Percentiles rank a stretch among this genome's conserved stretches.
Evolutionary conservation across 2,113 vertebrate genomes (phyloP).

Genomic region (Thunnus maccoyii): DNA sequence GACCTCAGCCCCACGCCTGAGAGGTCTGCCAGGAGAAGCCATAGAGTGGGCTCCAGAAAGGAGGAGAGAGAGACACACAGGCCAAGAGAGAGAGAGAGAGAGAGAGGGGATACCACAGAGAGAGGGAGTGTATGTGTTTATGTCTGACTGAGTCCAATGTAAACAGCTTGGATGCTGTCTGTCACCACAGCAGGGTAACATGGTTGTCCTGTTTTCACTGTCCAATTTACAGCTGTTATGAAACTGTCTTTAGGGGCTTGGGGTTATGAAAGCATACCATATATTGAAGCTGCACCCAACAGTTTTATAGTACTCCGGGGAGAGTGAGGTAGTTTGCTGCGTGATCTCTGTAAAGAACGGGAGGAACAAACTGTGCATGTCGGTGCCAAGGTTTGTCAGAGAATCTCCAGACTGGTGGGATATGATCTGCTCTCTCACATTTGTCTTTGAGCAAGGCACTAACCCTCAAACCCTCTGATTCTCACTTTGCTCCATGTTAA

Average conservation of each 20-base stretch:
- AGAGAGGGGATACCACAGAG: conserved; percentile 1
- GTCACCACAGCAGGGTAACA: conserved; percentile 60
- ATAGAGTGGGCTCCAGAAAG: conserved; percentile 6
- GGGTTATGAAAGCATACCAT: conserved; percentile 46
- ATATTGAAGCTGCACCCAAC: conserved; percentile 16
- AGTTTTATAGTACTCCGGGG: conserved; percentile 35
- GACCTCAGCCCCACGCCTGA: conserved; percentile 27
- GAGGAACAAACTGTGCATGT: conserved; percentile 35
- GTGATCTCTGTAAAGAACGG: conserved; percentile 20
- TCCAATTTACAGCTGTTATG: conserved; percentile 65
- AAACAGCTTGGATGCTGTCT: conserved; percentile 71
- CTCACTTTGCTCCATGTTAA: too few species aligned
- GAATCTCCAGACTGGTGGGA: conserved; percentile 8
- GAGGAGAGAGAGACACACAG: conserved; percentile 9
- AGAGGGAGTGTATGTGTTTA: conserved; percentile 60
- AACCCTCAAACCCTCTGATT: too few species aligned
- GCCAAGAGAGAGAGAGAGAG: neutral
- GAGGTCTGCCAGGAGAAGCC: conserved; percentile 34
- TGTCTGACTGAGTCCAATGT: conserved; percentile 55
- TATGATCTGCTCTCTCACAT: neutral
- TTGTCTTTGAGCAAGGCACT: neutral
- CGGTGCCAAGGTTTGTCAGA: conserved; percentile 21
- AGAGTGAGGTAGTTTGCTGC: conserved; percentile 10
- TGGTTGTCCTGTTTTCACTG: conserved; percentile 62
- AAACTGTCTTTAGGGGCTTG: conserved; percentile 47